These are phyloP conservation scores for Telmatherina bonti DNA, from an alignment of 2,797 vertebrate genomes.

Conservation along the genomic window DNA sequence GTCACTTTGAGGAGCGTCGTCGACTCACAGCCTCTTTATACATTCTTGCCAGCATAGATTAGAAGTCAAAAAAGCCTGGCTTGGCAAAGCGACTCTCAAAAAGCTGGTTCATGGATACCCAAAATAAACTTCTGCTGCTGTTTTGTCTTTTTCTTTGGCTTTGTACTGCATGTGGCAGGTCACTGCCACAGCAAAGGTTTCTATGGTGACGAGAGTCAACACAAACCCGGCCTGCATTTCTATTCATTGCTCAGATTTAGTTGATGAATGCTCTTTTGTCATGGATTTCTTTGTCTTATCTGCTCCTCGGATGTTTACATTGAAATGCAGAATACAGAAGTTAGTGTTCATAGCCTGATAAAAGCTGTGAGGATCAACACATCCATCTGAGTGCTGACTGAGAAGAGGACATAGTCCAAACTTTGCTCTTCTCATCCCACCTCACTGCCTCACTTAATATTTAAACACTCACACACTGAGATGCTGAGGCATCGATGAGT, in stretches of 20 bases:
- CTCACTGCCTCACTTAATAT: slow-evolving; percentile 54
- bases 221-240: slow-evolving; percentile 61
- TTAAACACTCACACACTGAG: slow-evolving; percentile 51
- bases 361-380: not conserved
- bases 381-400: slow-evolving; percentile 37
- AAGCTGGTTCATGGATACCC: slow-evolving; percentile 40
- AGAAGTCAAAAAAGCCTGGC: slow-evolving; percentile 42
- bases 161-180: slow-evolving; percentile 56
- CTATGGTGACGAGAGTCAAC: slow-evolving; percentile 70
- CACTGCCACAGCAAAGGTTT: slow-evolving; percentile 57
- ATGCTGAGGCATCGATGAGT: slow-evolving; percentile 23
- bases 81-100: slow-evolving; percentile 36
- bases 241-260: slow-evolving; percentile 36
- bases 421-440: slow-evolving; percentile 38
- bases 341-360: slow-evolving; percentile 3
- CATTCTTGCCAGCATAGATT: slow-evolving; percentile 54
- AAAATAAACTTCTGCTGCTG: slow-evolving; percentile 26
- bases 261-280: slow-evolving; percentile 41
- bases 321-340: slow-evolving; percentile 12
- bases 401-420: slow-evolving; percentile 49
- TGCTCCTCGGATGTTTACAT: slow-evolving; percentile 13
- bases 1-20: slow-evolving; percentile 48
- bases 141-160: slow-evolving; percentile 51
- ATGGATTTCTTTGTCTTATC: slow-evolving; percentile 8
- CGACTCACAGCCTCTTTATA: slow-evolving; percentile 35